phyloP scores from a whole-genome alignment of 2,888 invertebrate genomes.

The Strigamia crassipes region DNA sequence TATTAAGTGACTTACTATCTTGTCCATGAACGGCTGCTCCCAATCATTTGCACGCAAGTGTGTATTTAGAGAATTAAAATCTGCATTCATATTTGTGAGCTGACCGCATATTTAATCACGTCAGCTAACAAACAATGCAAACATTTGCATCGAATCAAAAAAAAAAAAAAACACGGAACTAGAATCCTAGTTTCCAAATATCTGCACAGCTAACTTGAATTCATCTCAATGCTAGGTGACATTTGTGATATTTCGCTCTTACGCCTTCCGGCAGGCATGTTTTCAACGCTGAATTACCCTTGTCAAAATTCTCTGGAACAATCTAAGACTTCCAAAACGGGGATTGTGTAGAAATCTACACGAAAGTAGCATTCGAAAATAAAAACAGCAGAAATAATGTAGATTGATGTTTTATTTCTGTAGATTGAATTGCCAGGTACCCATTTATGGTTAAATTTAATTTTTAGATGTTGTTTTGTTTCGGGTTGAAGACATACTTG shows the following conservation, averaged over 20 bases:
- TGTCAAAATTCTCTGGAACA: neutral
- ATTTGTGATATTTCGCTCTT: neutral
- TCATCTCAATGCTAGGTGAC: neutral
- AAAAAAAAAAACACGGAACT: no score
- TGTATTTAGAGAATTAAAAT: slow-evolving; percentile 27
- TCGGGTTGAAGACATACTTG: no score
- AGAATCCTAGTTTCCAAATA: no score
- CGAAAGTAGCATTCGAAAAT: no score
- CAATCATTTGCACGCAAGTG: neutral
- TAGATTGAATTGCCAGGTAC: no score
- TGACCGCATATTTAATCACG: neutral
- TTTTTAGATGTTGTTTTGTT: no score
- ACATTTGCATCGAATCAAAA: no score
- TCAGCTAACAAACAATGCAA: neutral
- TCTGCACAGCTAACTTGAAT: neutral
- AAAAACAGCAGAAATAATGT: no score
- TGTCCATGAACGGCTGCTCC: slow-evolving; percentile 2
- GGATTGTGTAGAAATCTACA: neutral
- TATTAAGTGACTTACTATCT: slow-evolving; percentile 3
- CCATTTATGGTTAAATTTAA: no score
- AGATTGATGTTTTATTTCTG: no score
- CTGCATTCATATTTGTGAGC: neutral
- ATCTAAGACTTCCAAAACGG: neutral
- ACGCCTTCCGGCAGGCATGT: neutral
- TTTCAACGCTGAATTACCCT: neutral